These are phyloP conservation scores for Pseudochirops corinnae DNA, from an alignment of 2,797 vertebrate species.

Conservation along the genomic window DNA sequence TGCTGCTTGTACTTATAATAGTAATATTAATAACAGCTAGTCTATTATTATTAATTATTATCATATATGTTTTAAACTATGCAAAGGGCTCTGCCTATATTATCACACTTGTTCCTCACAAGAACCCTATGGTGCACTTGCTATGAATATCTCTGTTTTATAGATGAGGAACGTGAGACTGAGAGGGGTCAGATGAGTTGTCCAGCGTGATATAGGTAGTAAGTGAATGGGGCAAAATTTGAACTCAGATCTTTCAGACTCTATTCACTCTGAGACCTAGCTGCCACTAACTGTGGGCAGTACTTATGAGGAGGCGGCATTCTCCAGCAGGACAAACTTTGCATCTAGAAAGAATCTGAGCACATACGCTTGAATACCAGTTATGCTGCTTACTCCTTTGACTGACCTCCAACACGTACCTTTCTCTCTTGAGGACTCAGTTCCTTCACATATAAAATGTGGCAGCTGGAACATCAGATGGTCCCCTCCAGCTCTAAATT, in stretches of 20 bases:
- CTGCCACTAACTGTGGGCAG: neutral
- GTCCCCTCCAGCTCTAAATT: neutral
- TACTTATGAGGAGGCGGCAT: neutral
- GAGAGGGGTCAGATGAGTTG: neutral
- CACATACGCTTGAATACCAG: neutral
- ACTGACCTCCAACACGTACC: neutral
- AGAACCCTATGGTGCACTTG: neutral
- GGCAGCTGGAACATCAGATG: neutral
- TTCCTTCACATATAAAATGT: neutral
- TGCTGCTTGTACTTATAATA: neutral
- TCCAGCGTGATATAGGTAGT: neutral
- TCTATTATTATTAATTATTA: neutral
- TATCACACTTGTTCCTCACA: neutral
- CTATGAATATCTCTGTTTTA: neutral
- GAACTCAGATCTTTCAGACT: neutral
- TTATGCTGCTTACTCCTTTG: neutral
- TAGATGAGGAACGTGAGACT: neutral
- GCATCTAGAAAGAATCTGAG: neutral
- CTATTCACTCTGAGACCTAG: neutral
- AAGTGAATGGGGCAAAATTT: neutral
- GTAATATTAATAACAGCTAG: neutral
- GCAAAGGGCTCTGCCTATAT: no score
- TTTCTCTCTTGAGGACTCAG: neutral
- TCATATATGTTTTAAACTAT: neutral
- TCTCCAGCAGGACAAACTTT: neutral